Conservation (phyloP, 2,113 vertebrate species). For the Centropristis striata region DNA sequence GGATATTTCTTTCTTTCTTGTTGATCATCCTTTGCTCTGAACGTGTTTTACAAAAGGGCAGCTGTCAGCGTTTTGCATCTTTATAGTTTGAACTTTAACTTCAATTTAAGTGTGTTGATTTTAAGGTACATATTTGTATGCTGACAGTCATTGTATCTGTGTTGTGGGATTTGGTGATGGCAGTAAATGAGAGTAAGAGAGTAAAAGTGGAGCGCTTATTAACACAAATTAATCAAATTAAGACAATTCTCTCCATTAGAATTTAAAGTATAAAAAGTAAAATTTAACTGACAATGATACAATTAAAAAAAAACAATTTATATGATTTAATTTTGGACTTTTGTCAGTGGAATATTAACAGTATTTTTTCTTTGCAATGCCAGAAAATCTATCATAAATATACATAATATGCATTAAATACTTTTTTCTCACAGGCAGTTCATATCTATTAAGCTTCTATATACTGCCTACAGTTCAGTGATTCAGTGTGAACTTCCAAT, state of each 20-base stretch:
- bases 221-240: constrained; percentile 23
- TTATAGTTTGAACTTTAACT: constrained; percentile 16
- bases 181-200: constrained; percentile 29
- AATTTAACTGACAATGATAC: not conserved
- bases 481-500: constrained; percentile 45
- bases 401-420: not conserved
- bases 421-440: constrained; percentile 13
- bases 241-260: not conserved
- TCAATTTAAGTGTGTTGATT: constrained; percentile 22
- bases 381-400: constrained; percentile 22
- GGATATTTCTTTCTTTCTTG: not conserved
- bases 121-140: constrained; percentile 5
- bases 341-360: not conserved
- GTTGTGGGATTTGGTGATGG: constrained; percentile 6
- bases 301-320: not conserved
- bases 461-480: constrained; percentile 23
- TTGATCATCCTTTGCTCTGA: not conserved
- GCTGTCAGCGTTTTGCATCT: not conserved
- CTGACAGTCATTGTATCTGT: not conserved
- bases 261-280: not conserved
- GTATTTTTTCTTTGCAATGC: not conserved
- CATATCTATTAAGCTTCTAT: constrained; percentile 23
- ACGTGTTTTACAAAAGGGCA: not conserved
- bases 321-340: not conserved
- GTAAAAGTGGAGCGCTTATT: not conserved